Conservation (phyloP, 2,888 invertebrate genomes). For the Leptopilina drosophilae region DNA sequence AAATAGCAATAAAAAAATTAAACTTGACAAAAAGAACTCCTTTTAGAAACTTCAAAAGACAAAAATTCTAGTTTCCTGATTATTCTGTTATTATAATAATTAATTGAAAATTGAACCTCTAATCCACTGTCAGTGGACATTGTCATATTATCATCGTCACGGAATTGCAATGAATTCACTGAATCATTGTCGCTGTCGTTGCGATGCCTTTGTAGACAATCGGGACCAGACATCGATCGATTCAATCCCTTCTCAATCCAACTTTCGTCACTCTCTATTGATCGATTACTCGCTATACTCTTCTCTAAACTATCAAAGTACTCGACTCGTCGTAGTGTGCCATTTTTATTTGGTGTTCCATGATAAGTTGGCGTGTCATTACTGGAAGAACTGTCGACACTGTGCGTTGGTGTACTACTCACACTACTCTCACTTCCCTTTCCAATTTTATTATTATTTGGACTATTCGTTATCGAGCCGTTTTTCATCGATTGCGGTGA, state of each 20-base stretch:
- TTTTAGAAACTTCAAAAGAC: too few species aligned
- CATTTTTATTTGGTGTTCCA: slow-evolving; percentile 73
- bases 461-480: slow-evolving; percentile 62
- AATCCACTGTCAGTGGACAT: slow-evolving; percentile 75
- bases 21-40: too few species aligned
- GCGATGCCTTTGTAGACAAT: slow-evolving; percentile 78
- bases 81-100: too few species aligned
- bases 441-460: slow-evolving; percentile 57
- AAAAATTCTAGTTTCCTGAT: too few species aligned
- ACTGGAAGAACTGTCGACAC: slow-evolving; percentile 73
- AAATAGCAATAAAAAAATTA: too few species aligned
- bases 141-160: slow-evolving; percentile 74
- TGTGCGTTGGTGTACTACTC: slow-evolving; percentile 73
- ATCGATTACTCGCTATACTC: slow-evolving; percentile 70
- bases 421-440: slow-evolving; percentile 67
- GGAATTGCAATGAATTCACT: slow-evolving; percentile 72
- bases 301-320: slow-evolving; percentile 76
- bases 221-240: slow-evolving; percentile 81
- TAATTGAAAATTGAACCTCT: slow-evolving; percentile 61
- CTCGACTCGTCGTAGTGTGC: slow-evolving; percentile 72
- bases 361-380: slow-evolving; percentile 73
- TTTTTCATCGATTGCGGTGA: slow-evolving; percentile 58
- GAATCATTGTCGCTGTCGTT: slow-evolving; percentile 75
- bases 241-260: slow-evolving; percentile 79
- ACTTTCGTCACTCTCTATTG: slow-evolving; percentile 77